Conservation (phyloP, 2,888 invertebrate genomes). For the Sialis lutaria region DNA sequence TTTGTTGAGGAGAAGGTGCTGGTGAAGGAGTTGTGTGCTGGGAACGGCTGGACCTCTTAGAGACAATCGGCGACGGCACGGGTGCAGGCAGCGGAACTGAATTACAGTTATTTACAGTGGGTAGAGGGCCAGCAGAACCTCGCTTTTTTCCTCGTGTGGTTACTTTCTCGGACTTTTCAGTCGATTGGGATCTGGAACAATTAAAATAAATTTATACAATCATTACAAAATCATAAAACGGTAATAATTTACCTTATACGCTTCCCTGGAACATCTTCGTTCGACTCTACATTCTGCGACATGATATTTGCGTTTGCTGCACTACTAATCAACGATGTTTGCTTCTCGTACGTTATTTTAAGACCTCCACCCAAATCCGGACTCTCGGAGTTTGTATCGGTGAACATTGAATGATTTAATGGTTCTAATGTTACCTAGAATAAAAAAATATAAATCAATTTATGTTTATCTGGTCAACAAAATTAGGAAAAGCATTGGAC, state of each 20-base stretch:
- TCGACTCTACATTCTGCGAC: conserved; percentile 25
- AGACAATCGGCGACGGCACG: conserved; percentile 5
- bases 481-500: too few species aligned
- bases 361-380: conserved; percentile 29
- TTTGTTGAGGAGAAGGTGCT: conserved; percentile 2
- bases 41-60: conserved; percentile 13
- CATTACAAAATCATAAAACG: conserved; percentile 1
- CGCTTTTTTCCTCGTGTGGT: conserved; percentile 17
- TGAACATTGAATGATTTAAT: conserved; percentile 11
- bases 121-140: conserved; percentile 11
- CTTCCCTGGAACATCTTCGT: conserved; percentile 31
- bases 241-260: conserved; percentile 31
- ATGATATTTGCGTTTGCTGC: conserved; percentile 17
- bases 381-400: conserved; percentile 14
- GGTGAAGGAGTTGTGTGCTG: conserved; percentile 12
- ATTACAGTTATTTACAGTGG: conserved; percentile 6
- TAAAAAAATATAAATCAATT: background rate
- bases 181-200: conserved; percentile 25
- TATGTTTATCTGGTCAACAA: too few species aligned
- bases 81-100: conserved; percentile 6
- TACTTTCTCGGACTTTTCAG: conserved; percentile 25
- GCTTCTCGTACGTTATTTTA: conserved; percentile 36
- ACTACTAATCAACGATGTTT: conserved; percentile 21
- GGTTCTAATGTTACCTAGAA: conserved; percentile 2
- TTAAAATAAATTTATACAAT: conserved; percentile 1